Evolutionary conservation across 2,113 vertebrate species (phyloP), one percentile per base, ranked within the genome.

Genomic region (Numida meleagris): DNA sequence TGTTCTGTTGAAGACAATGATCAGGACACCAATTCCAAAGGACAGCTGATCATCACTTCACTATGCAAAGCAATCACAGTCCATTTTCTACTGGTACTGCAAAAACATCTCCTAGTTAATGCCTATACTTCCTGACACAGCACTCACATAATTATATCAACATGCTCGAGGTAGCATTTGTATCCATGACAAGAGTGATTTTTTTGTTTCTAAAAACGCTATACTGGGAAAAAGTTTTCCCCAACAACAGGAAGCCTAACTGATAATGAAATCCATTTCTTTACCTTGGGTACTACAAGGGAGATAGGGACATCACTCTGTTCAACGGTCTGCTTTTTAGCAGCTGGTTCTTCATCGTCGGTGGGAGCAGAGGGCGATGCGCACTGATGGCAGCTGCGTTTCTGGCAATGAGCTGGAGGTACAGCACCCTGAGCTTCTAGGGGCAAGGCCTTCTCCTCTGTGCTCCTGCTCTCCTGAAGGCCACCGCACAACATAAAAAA

Each of bases 401-500:
- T 98, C 40, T 96, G 97, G 77, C 86, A 86, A 6, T 57, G 40
- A 58, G 40, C 2, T 6, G 88, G 48, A 48, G 84, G 59, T 12
- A 38, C 0, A 0, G 38, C 1, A 13, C 72, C 45, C 8, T 92
- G 86, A 51, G 48, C 53, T 63, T 94, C 90, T 4, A 36, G 8
- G 9, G 80, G 58, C 13, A 78, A 78, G 36, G 14, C 7, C n/a
- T 1, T 14, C 23, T 55, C 71, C 18, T 85, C 87, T 4, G 36
- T 16, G 12, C 24, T 74, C 61, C 45, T 33, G 25, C 36, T 91
- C 66, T 93, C 97, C 45, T 77, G 97, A 68, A 96, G 86, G 66
- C 88, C 71, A 6, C 97, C 91, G 6, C 97, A 99, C 58, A 99
- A 86, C 98, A 99, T 98, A 82, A 99, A 96, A 72, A 99, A 90